Evolutionary conservation across 2,797 vertebrate genomes (phyloP).

Genomic region (Cyprinodon diabolis): DNA sequence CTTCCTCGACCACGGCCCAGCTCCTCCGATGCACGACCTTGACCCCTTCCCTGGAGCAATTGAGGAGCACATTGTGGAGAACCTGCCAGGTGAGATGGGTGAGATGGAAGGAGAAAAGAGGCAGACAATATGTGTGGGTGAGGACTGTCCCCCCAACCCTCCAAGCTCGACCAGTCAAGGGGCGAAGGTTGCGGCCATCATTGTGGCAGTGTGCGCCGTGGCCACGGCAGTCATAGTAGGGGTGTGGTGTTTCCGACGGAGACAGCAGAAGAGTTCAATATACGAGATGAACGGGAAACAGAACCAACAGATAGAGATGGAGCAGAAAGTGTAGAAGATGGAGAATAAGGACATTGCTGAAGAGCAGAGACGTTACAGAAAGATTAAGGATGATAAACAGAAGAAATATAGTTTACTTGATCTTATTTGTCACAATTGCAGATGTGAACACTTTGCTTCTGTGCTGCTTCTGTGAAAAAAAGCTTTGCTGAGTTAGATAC

Average conservation of each 20-base stretch:
- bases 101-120: constrained; percentile 76
- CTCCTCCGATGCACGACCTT: constrained; percentile 35
- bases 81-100: constrained; percentile 77
- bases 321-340: constrained; percentile 88
- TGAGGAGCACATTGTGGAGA: constrained; percentile 71
- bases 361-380: constrained; percentile 48
- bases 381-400: constrained; percentile 9
- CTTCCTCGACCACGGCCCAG: constrained; percentile 52
- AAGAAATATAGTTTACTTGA: constrained; percentile 25
- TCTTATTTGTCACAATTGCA: constrained; percentile 38
- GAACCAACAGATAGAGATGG: constrained; percentile 95
- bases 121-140: constrained; percentile 77
- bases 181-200: constrained; percentile 85
- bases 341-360: constrained; percentile 22
- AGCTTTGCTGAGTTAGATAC: constrained; percentile 3
- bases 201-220: constrained; percentile 83
- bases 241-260: constrained; percentile 88
- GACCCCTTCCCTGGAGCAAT: constrained; percentile 29
- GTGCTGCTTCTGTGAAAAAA: constrained; percentile 15
- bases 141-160: constrained; percentile 70
- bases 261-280: constrained; percentile 91
- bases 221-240: constrained; percentile 77
- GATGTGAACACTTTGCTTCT: constrained; percentile 37
- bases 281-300: constrained; percentile 93
- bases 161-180: constrained; percentile 77